Base-by-base conservation (phyloP, 2,113 vertebrate genomes). In the Origma solitaria region DNA sequence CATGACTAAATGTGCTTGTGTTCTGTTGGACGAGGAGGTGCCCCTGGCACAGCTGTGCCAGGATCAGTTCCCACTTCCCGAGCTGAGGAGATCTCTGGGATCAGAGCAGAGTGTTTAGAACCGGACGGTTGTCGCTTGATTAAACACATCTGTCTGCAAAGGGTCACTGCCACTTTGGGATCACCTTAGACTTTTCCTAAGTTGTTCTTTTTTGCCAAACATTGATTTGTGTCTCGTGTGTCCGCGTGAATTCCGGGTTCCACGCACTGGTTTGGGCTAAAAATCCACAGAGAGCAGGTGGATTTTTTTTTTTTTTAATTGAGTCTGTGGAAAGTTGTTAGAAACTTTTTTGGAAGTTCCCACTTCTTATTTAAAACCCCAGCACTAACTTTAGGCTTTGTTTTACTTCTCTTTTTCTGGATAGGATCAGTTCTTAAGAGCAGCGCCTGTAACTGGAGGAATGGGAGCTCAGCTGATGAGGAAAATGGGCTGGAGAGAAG, bases 401-500 rank as follows among this genome's bases (percentile, higher is more conserved):
- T 95, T 97, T 96, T 98, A 97, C 97, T 97, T 97, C 90, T 98
- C 61, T 98, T 97, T 98, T 97, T 98, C 96, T 97, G 97, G 97
- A 94, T 97, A 99, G 99, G 99, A 99, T 98, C 99, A 99, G 97
- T 99, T 99, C 98, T 98, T 99, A 85, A 98, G 98, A 92, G 99
- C 99, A 51, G 99, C 99, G 56, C 99, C 99, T 3, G 99, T 99
- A 35, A 98, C 98, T 8, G 99, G 99, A 82, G 99, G 99, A 57
- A 99, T 99, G 93, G 99, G 99, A 69, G 99, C 99, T 97, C 98
- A 99, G 56, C 98, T 99, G 66, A 99, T 99, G 99, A 98, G 99
- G 78, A 99, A 99, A 97, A 99, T 99, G 99, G 99, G 99, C 91
- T 99, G 99, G 99, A 98, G 97, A 96, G 98, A 98, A 61, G 99